phyloP scores from a whole-genome alignment of 2,113 vertebrate genomes.

The Rhodinocichla rosea region DNA sequence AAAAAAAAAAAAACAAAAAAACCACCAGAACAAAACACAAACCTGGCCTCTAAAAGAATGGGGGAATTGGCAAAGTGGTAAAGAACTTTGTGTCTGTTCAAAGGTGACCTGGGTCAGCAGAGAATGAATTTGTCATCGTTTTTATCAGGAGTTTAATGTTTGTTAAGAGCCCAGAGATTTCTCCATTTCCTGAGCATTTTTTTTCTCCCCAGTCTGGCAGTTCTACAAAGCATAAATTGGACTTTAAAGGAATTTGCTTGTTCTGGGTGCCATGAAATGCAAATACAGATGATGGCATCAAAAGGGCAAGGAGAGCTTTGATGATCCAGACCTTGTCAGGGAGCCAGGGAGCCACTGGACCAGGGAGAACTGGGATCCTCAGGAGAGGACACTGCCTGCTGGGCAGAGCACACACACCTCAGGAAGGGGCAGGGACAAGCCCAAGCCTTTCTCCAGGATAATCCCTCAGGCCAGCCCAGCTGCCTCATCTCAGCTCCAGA shows the following conservation, averaged over 20 bases:
- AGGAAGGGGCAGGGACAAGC: background rate
- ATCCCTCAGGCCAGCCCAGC: background rate
- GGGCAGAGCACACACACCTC: background rate
- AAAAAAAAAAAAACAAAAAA: background rate
- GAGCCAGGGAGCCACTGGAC: background rate
- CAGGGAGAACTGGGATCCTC: background rate
- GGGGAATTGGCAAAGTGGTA: background rate
- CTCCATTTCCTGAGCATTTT: background rate
- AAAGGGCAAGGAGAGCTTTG: slow-evolving; percentile 5
- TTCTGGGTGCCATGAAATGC: background rate
- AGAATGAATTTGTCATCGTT: background rate
- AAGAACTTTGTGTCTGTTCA: slow-evolving; percentile 12
- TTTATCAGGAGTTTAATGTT: slow-evolving; percentile 13
- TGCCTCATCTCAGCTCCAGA: background rate
- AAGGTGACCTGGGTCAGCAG: slow-evolving; percentile 14
- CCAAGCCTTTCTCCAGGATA: background rate
- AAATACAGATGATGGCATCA: background rate
- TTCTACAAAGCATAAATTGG: slow-evolving; percentile 11
- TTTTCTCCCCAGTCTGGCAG: background rate
- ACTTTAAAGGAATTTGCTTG: background rate
- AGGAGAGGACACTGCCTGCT: background rate
- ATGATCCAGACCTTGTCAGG: slow-evolving; percentile 2
- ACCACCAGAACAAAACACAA: background rate
- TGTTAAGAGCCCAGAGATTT: background rate
- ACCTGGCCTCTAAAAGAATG: background rate